Conservation (phyloP, 2,113 vertebrate genomes). For the Catharus minimus region DNA sequence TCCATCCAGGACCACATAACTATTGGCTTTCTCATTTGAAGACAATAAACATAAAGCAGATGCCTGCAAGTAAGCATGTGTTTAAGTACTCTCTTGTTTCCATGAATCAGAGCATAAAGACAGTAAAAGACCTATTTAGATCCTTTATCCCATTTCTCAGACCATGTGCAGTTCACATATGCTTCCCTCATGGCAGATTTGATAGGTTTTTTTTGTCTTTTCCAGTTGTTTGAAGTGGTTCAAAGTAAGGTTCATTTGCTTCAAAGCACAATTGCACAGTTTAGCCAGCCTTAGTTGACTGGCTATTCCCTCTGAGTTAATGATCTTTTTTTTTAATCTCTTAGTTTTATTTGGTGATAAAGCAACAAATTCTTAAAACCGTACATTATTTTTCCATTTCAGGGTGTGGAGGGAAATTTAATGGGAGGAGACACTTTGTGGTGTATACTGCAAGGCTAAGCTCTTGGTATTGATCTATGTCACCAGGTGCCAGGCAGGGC, state of each 20-base stretch:
- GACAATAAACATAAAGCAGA: conserved; percentile 24
- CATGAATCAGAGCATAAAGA: conserved; percentile 46
- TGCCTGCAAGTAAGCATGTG: conserved; percentile 13
- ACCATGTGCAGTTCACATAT: conserved; percentile 17
- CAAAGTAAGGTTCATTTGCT: not conserved
- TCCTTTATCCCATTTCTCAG: conserved; percentile 21
- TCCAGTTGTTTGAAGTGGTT: not conserved
- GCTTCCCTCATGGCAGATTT: conserved; percentile 7
- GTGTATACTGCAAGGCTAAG: not conserved
- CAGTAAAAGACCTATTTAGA: conserved; percentile 29
- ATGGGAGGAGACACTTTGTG: not conserved
- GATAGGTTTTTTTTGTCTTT: not conserved
- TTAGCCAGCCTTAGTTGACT: not conserved
- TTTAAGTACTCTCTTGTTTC: conserved; percentile 48
- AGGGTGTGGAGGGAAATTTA: rapidly evolving
- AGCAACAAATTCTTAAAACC: not conserved
- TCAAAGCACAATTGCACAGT: not conserved
- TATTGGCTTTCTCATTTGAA: conserved; percentile 29
- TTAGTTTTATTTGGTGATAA: not conserved
- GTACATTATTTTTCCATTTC: not conserved
- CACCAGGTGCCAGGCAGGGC: not conserved
- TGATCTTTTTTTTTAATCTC: not conserved
- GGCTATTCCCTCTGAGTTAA: not conserved
- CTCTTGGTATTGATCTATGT: not conserved
- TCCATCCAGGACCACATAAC: not conserved